Conservation (phyloP, 1,140 invertebrate genomes). For the Chymomyza costata region DNA sequence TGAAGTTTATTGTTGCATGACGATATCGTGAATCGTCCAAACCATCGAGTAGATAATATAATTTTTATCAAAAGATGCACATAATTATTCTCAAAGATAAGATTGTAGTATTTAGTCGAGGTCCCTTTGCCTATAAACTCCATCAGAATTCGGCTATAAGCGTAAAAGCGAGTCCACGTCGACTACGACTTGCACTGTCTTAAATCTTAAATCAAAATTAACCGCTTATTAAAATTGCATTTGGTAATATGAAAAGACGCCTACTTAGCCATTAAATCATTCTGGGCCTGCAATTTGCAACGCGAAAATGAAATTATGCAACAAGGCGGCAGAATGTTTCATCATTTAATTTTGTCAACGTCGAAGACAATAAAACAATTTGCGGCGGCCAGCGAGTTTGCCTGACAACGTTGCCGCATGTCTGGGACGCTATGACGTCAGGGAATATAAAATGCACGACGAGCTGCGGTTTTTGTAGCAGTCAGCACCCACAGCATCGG, state of each 20-base stretch:
- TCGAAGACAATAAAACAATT: conserved; percentile 22
- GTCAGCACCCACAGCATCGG: too few relatives aligned
- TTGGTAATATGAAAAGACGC: background rate
- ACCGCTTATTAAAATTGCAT: conserved; percentile 5
- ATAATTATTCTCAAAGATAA: background rate
- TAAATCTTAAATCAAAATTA: background rate
- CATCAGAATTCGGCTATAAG: too few relatives aligned
- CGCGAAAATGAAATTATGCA: conserved; percentile 11
- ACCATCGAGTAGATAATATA: background rate
- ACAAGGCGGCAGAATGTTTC: conserved; percentile 1
- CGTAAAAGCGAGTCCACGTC: too few relatives aligned
- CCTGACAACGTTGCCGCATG: background rate
- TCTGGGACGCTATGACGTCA: background rate
- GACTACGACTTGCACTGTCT: background rate
- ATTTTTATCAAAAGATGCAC: background rate
- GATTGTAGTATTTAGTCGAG: too few relatives aligned
- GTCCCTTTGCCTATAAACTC: too few relatives aligned
- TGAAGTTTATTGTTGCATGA: too few relatives aligned
- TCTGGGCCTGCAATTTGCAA: background rate
- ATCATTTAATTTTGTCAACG: conserved; percentile 13
- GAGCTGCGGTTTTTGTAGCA: background rate
- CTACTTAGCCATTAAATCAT: too few relatives aligned
- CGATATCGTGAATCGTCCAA: too few relatives aligned
- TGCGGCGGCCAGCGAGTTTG: background rate
- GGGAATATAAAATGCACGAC: conserved; percentile 5